A percentile compares a stretch with the other conserved stretches of the same genome.
Conservation (phyloP, 2,113 vertebrate species). For the Sylvicapra grimmia region DNA sequence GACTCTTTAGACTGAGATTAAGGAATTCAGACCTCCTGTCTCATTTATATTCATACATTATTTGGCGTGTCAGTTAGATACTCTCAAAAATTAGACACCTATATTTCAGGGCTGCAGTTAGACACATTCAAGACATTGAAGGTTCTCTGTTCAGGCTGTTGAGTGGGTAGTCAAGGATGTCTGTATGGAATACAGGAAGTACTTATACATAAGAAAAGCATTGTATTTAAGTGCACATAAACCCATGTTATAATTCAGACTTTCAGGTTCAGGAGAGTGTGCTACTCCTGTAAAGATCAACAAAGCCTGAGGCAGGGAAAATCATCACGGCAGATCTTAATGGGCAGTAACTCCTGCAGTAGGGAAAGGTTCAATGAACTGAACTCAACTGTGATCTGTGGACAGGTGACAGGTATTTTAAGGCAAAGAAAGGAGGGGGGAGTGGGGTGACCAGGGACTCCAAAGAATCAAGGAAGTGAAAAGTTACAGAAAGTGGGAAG, state of each 20-base stretch:
- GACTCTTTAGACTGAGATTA: background rate
- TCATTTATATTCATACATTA: background rate
- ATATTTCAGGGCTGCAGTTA: background rate
- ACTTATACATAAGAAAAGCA: background rate
- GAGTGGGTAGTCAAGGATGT: background rate
- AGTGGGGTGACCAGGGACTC: accelerated
- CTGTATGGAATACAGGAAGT: background rate
- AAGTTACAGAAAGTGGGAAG: background rate
- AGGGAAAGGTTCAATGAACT: background rate
- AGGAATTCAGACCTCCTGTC: background rate
- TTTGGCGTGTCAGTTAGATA: background rate
- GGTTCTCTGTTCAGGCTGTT: background rate
- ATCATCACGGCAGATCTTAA: background rate
- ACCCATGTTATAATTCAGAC: background rate
- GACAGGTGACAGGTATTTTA: too few species aligned
- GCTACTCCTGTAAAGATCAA: background rate
- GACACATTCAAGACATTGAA: background rate
- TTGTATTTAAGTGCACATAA: background rate
- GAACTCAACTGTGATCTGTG: background rate
- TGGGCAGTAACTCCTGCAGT: too few species aligned
- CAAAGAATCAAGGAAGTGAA: background rate
- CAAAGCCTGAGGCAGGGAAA: background rate
- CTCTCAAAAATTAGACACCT: background rate
- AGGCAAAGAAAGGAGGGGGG: background rate
- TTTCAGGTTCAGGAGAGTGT: background rate